Conservation (phyloP, 2,797 vertebrate genomes). For the Microctenopoma stevenorrisi region DNA sequence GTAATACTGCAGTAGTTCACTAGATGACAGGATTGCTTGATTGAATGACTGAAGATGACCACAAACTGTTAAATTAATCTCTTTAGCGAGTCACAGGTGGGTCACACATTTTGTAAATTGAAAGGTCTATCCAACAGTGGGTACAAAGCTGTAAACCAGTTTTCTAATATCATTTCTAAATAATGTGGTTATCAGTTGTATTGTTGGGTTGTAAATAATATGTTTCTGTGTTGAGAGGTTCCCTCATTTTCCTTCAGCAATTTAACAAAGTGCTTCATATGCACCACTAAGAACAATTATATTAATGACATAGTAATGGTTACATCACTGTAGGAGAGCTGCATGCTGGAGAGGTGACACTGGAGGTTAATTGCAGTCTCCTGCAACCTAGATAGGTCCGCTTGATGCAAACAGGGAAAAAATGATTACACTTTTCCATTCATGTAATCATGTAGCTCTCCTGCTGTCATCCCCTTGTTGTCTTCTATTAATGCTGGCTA, state of each 20-base stretch:
- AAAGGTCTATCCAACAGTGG: background rate
- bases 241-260: constrained; percentile 21
- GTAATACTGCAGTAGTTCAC: constrained; percentile 31
- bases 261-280: background rate
- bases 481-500: constrained; percentile 24
- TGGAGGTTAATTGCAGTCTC: constrained; percentile 57
- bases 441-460: constrained; percentile 45
- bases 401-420: constrained; percentile 27
- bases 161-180: background rate
- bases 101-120: background rate
- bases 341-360: constrained; percentile 31
- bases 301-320: constrained; percentile 1
- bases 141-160: background rate
- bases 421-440: constrained; percentile 35
- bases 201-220: constrained; percentile 2
- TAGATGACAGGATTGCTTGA: constrained; percentile 54
- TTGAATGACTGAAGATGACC: background rate
- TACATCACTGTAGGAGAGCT: constrained; percentile 27
- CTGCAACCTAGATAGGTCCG: background rate
- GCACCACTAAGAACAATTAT: background rate
- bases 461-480: constrained; percentile 49
- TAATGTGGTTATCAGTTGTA: background rate
- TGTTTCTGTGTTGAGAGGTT: constrained; percentile 6
- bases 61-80: constrained; percentile 14
- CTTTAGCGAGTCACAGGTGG: constrained; percentile 24